These are phyloP conservation scores for Barbus barbus DNA, from an alignment of 2,113 vertebrate genomes.

Conservation along the genomic window DNA sequence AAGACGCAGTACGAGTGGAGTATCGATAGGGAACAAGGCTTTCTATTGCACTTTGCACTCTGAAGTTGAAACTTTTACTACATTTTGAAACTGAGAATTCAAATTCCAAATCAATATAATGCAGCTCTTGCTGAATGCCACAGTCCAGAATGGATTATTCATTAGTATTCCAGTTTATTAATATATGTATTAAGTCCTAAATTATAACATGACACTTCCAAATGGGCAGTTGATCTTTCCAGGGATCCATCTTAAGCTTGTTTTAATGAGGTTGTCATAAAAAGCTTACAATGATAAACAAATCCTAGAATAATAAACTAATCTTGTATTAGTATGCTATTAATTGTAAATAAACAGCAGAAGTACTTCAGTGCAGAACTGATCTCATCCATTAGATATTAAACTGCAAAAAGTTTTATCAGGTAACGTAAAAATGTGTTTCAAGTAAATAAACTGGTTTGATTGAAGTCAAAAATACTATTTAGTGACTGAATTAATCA, in stretches of 20 bases:
- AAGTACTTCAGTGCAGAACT: background rate
- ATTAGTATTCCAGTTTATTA: background rate
- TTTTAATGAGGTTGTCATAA: constrained; percentile 13
- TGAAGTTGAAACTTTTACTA: too few relatives aligned
- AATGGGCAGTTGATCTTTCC: background rate
- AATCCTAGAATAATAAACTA: background rate
- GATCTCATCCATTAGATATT: background rate
- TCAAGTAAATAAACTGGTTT: background rate
- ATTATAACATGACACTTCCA: background rate
- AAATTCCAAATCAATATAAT: background rate
- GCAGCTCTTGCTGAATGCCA: background rate
- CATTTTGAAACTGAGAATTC: too few relatives aligned
- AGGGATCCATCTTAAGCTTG: constrained; percentile 2
- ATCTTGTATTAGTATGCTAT: background rate
- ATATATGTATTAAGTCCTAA: background rate
- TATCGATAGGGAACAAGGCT: too few relatives aligned
- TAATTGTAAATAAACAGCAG: background rate
- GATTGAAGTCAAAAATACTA: background rate
- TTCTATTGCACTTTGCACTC: background rate
- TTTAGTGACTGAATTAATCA: background rate
- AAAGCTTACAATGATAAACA: background rate
- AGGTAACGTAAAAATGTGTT: background rate
- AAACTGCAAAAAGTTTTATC: background rate
- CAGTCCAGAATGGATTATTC: background rate
- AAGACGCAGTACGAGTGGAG: too few relatives aligned